A percentile compares a stretch with the other conserved stretches of the same genome.
Evolutionary conservation across 2,888 invertebrate species (phyloP).

Genomic region (Coremacera marginata): DNA sequence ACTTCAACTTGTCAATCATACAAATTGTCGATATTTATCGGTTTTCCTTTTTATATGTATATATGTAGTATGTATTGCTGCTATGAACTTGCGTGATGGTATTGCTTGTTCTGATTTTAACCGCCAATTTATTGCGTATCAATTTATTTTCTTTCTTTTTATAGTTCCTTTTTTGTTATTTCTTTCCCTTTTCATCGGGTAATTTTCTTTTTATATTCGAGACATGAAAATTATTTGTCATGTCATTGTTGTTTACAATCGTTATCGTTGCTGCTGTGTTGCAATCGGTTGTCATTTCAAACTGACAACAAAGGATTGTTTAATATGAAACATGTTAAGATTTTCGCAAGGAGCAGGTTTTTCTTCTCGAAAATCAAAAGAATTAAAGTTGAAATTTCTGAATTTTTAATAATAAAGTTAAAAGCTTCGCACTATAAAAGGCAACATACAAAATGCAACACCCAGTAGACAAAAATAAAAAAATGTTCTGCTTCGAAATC

Average conservation of each 20-base stretch:
- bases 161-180: background rate
- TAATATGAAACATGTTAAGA: background rate
- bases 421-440: too few relatives aligned
- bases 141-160: background rate
- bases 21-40: too few relatives aligned
- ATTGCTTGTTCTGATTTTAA: conserved; percentile 7
- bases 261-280: background rate
- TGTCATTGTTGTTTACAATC: background rate
- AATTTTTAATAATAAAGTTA: too few relatives aligned
- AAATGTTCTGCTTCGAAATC: too few relatives aligned
- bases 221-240: too few relatives aligned
- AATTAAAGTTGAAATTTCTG: too few relatives aligned
- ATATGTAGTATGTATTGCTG: background rate
- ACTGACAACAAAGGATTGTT: conserved; percentile 2
- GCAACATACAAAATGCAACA: too few relatives aligned
- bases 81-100: background rate
- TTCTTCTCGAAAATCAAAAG: too few relatives aligned
- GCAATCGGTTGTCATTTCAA: conserved; percentile 1
- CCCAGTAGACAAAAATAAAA: too few relatives aligned
- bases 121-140: background rate
- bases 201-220: too few relatives aligned
- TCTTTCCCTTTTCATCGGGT: background rate
- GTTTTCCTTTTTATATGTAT: background rate
- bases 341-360: too few relatives aligned
- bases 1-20: too few relatives aligned